Percentiles rank a stretch among this genome's conserved stretches.
Evolutionary conservation across 1,140 invertebrate genomes (phyloP).

Genomic region (Sycobia sp.): DNA sequence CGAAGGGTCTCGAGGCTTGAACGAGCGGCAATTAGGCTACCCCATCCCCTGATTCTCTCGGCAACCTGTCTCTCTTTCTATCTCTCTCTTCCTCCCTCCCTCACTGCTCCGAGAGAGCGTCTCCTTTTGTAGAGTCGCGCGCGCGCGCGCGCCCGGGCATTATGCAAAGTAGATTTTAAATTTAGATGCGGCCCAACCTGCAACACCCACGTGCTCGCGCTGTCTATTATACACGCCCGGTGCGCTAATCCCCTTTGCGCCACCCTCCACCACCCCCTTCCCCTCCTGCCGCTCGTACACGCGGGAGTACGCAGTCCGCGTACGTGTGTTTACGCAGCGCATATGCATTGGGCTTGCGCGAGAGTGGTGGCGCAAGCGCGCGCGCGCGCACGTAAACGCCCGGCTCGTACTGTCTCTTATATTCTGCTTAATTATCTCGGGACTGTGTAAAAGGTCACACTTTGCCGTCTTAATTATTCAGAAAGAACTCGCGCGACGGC

Average conservation of each 20-base stretch:
- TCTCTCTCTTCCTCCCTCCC: no score
- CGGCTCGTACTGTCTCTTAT: constrained; percentile 11
- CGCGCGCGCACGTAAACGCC: neutral
- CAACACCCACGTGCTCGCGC: constrained; percentile 37
- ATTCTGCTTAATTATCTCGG: constrained; percentile 25
- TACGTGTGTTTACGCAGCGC: no score
- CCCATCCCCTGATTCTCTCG: constrained; percentile 34
- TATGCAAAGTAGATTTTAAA: constrained; percentile 63
- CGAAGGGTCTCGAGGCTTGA: constrained; percentile 52
- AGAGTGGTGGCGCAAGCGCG: no score
- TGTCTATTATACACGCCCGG: constrained; percentile 15
- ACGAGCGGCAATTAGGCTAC: constrained; percentile 58
- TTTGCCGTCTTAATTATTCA: constrained; percentile 26
- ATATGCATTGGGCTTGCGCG: no score
- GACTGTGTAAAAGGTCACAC: constrained; percentile 29
- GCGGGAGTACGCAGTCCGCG: no score
- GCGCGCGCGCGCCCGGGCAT: constrained; percentile 52
- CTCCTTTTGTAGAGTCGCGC: no score
- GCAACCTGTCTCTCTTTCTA: no score
- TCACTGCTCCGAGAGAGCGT: no score
- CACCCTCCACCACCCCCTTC: neutral
- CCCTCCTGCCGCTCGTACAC: neutral
- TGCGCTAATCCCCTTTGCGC: constrained; percentile 23
- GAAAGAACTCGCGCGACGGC: constrained; percentile 15
- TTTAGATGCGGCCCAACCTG: constrained; percentile 54